A percentile compares a stretch with the other conserved stretches of the same genome.
phyloP scores from a whole-genome alignment of 2,888 invertebrate genomes.

The Tuta absoluta region DNA sequence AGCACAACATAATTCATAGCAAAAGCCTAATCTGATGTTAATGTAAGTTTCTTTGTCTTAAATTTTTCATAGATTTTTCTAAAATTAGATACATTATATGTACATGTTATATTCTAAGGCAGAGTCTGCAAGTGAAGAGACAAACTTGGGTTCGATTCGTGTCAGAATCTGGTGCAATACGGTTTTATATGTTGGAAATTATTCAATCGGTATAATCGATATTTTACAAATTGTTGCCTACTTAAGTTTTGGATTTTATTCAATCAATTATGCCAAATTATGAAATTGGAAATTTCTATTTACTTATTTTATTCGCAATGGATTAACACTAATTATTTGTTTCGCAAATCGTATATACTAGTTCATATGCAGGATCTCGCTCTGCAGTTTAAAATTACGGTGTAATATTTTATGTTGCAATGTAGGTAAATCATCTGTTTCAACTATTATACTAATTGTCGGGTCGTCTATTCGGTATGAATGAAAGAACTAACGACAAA shows the following conservation, averaged over 20 bases:
- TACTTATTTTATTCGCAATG: conserved; percentile 22
- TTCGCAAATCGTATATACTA: not conserved
- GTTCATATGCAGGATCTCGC: not conserved
- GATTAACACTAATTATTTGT: conserved; percentile 11
- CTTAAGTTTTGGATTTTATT: conserved; percentile 27
- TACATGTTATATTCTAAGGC: conserved; percentile 55
- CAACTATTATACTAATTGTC: no score
- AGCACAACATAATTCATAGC: conserved; percentile 76
- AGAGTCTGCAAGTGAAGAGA: conserved; percentile 49
- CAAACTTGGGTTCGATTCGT: conserved; percentile 56
- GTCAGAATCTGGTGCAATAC: conserved; percentile 67
- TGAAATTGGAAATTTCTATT: conserved; percentile 25
- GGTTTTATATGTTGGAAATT: conserved; percentile 50
- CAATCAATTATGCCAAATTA: conserved; percentile 26
- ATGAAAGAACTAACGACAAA: no score
- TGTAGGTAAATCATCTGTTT: no score
- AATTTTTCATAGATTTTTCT: conserved; percentile 62
- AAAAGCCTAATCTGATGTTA: conserved; percentile 75
- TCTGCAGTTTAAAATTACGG: no score
- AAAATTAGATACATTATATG: conserved; percentile 59
- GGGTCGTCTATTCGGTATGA: no score
- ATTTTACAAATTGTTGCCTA: conserved; percentile 28
- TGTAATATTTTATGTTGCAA: no score
- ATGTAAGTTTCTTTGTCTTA: conserved; percentile 64
- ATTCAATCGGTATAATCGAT: conserved; percentile 31